Evolutionary conservation across 2,888 invertebrate species (phyloP).

Genomic region (Hermaeophaga mercurialis): DNA sequence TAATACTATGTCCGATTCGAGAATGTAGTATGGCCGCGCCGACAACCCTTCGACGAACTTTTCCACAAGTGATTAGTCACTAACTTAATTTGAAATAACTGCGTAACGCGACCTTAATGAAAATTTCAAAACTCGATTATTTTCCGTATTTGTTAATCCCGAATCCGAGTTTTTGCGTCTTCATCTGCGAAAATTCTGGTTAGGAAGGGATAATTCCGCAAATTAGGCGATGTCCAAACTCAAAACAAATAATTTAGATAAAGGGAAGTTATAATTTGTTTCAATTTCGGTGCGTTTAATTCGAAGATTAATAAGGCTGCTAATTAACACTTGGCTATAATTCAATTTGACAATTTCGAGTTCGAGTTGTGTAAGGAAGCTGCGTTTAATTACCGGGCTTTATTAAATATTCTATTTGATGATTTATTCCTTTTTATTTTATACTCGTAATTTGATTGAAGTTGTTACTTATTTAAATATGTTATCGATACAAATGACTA

Average conservation of each 20-base stretch:
- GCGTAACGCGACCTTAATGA: conserved; percentile 26
- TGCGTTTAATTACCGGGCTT: no score
- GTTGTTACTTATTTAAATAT: no score
- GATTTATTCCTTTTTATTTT: no score
- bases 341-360: conserved; percentile 14
- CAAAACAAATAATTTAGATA: conserved; percentile 31
- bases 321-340: conserved; percentile 13
- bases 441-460: no score
- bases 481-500: no score
- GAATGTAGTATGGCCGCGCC: no score
- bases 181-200: conserved; percentile 22
- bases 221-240: conserved; percentile 32
- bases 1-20: no score
- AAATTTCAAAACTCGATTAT: conserved; percentile 31
- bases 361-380: no score
- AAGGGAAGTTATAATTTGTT: conserved; percentile 31
- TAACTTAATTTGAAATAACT: conserved; percentile 30
- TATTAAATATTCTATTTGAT: no score
- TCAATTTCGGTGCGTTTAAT: conserved; percentile 26
- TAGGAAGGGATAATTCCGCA: conserved; percentile 26
- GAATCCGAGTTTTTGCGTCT: conserved; percentile 12
- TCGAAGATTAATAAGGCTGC: conserved; percentile 20
- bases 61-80: conserved; percentile 28
- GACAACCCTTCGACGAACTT: conserved; percentile 5
- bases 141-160: conserved; percentile 29